Percentiles rank a stretch among this genome's conserved stretches.
These are phyloP conservation scores for Meloidogyne hapla DNA, from an alignment of 1,140 invertebrate species.

Conservation along the genomic window DNA sequence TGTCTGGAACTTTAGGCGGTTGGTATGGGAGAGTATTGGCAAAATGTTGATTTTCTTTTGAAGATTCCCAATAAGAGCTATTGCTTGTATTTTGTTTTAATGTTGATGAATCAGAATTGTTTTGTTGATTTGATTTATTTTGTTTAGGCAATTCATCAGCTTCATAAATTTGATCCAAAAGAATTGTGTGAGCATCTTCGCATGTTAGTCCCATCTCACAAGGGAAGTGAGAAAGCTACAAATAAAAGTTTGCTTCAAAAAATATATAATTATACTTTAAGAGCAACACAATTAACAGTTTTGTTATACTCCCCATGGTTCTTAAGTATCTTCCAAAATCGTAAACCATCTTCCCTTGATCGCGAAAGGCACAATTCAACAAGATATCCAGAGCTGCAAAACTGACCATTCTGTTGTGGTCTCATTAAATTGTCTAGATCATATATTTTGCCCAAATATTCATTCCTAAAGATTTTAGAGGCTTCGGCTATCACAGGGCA, in stretches of 20 bases:
- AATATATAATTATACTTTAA: background rate
- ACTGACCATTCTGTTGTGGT: background rate
- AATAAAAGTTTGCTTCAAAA: background rate
- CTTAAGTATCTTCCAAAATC: conserved; percentile 16
- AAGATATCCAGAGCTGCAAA: background rate
- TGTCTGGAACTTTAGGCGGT: background rate
- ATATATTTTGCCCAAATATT: background rate
- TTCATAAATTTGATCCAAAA: conserved; percentile 9
- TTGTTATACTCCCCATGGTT: conserved; percentile 8
- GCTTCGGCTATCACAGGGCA: background rate
- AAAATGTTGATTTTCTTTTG: background rate
- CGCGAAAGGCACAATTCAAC: conserved; percentile 14
- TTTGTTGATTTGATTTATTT: background rate
- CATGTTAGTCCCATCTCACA: background rate
- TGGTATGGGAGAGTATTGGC: background rate
- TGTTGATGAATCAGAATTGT: background rate
- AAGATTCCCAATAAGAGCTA: background rate
- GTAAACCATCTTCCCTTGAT: background rate
- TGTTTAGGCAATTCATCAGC: background rate
- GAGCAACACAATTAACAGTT: conserved; percentile 5
- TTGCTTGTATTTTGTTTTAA: background rate
- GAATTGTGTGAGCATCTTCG: conserved; percentile 13
- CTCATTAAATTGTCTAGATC: background rate
- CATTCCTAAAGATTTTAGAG: background rate
- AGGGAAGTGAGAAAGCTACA: background rate